These are phyloP conservation scores for Cerceris ruficornis DNA, from an alignment of 2,888 invertebrate species.

Conservation along the genomic window DNA sequence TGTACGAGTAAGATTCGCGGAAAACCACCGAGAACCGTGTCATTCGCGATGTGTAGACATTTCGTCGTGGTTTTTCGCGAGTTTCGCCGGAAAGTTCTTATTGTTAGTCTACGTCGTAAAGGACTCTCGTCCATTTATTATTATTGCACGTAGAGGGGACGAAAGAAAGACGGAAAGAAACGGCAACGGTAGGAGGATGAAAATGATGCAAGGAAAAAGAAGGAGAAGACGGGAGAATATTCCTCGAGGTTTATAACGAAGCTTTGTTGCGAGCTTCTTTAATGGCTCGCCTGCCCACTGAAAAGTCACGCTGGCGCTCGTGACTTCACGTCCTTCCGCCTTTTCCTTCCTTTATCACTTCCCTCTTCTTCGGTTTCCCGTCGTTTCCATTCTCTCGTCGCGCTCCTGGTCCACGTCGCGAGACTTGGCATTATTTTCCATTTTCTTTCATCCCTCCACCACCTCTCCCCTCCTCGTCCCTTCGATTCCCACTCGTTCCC, in stretches of 20 bases:
- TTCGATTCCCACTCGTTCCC: constrained; percentile 43
- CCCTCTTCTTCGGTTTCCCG: constrained; percentile 7
- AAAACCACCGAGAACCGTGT: neutral
- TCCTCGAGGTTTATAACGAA: constrained; percentile 71
- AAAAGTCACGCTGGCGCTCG: constrained; percentile 71
- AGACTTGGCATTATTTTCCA: constrained; percentile 60
- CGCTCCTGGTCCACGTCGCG: constrained; percentile 21
- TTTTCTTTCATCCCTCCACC: constrained; percentile 55
- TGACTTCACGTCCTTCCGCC: constrained; percentile 69
- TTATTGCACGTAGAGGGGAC: constrained; percentile 54
- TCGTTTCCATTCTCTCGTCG: constrained; percentile 3
- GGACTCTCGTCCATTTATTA: constrained; percentile 67
- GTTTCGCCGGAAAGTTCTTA: constrained; percentile 53
- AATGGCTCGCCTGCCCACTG: constrained; percentile 67
- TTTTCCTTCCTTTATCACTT: constrained; percentile 35
- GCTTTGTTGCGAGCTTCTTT: constrained; percentile 73
- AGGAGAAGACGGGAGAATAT: constrained; percentile 37
- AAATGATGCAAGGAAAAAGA: constrained; percentile 18
- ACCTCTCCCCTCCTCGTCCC: too few species aligned
- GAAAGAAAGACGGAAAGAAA: constrained; percentile 3
- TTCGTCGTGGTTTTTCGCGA: constrained; percentile 22
- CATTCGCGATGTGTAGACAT: constrained; percentile 20
- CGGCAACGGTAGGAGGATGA: neutral
- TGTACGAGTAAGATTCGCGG: too few species aligned
- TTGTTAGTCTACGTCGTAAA: constrained; percentile 62